Base-by-base conservation (phyloP, 2,888 invertebrate genomes). In the Ecliptopera silaceata region DNA sequence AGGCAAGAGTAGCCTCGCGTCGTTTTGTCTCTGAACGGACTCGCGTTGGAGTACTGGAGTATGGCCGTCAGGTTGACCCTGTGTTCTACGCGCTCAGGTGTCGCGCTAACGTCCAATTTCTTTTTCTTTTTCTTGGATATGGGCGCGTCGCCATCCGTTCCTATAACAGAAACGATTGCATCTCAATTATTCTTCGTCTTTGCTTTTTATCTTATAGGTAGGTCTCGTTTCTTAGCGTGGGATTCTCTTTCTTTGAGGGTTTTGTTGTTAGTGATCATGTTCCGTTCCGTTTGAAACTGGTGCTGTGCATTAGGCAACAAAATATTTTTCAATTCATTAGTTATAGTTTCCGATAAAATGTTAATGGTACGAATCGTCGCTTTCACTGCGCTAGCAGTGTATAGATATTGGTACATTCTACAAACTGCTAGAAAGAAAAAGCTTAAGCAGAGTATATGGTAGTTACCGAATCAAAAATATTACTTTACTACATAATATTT, bases 151-250 rank as follows among this genome's bases (percentile, higher is more conserved):
- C 74, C 79, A 69, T 78, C 82, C 79, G 81, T 82, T 83, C 88
- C 90, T 90, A 90, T 79, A 90, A 90, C 89, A 89, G 82, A 86
- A 88, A 88, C 86, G 88, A 80, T 58, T 64, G 41, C 77, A 86
- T 82, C 85, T 88, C 82, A 80, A 80, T 88, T 86, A 86, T 63
- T 86, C 84, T 82, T 76, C 79, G 69, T 75, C 78, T 66, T 66
- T 66, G 78, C 72, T 73, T 69, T 64, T 64, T 75, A 76, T 79
- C 63, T 68, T 74, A 73, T 71, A 77, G 67, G 66, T 22, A 22
- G 22, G 4, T 22, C 22, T 22, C 22, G 22, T 64, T 66, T 72
- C 66, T 56, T 46, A 56, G 65, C 57, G 39, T 60, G 36, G 44
- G 31, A 47, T 43, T 29, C 38, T 65, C 31, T 55, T 42, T 51